Conservation (phyloP, 1,140 invertebrate species). For the Calliopsis andreniformis region DNA sequence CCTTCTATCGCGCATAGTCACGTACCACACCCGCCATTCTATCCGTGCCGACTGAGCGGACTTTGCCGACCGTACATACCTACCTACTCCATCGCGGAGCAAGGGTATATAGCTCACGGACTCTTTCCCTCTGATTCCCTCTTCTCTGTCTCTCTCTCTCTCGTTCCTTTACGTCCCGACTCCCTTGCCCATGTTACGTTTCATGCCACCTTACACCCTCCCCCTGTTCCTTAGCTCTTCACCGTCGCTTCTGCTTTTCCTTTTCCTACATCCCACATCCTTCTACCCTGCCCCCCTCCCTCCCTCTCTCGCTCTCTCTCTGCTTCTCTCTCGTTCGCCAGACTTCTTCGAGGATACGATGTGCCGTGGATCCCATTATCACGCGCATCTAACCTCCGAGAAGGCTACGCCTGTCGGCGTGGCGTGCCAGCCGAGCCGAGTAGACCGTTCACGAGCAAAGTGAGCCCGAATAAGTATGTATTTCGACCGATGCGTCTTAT, state of each 20-base stretch:
- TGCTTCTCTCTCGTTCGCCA: slow-evolving; percentile 3
- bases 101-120: slow-evolving; percentile 54
- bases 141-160: background rate
- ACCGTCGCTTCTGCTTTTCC: slow-evolving; percentile 15
- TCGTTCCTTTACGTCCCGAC: background rate
- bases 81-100: slow-evolving; percentile 60
- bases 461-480: slow-evolving; percentile 26
- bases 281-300: background rate
- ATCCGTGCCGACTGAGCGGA: slow-evolving; percentile 64
- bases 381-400: slow-evolving; percentile 66
- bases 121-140: slow-evolving; percentile 22
- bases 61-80: slow-evolving; percentile 54
- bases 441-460: slow-evolving; percentile 45
- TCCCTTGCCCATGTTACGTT: slow-evolving; percentile 4
- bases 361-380: slow-evolving; percentile 63
- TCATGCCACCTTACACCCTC: background rate
- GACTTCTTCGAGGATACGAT: slow-evolving; percentile 53
- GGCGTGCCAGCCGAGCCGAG: slow-evolving; percentile 38
- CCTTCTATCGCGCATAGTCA: slow-evolving; percentile 63
- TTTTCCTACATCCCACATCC: background rate
- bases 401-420: slow-evolving; percentile 61
- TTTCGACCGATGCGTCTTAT: slow-evolving; percentile 1
- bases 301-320: background rate
- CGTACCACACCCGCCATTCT: slow-evolving; percentile 70
- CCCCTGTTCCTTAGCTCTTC: slow-evolving; percentile 4